Base-by-base conservation (phyloP, 2,888 invertebrate genomes). In the Noctua comes region DNA sequence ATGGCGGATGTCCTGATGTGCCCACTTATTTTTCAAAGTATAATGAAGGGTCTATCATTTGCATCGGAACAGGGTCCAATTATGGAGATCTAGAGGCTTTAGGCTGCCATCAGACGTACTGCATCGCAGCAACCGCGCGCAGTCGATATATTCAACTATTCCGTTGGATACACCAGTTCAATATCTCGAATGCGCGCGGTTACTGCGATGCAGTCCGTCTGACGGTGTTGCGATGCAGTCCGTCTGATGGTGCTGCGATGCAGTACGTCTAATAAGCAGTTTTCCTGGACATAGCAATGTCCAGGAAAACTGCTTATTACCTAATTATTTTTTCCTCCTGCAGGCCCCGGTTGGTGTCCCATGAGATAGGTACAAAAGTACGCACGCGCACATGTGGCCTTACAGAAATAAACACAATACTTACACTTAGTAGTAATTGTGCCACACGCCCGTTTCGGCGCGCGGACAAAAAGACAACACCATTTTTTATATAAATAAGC, bases 381-480 rank as follows among this genome's bases (percentile, higher is more conserved):
- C 87, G 91, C 93, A 92, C 93, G 93, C 92, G 95, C 96, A 96
- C 94, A 95, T 96, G 96, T 95, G 92, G 85, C 88, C 88, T 88
- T 88, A 93, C 96, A 95, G 94, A 96, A 96, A 96, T 96, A 96
- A 95, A 96, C 95, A 95, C 92, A 94, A 95, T 95, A 95, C 88
- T 87, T 84, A 86, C 94, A 93, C 94, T 91, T 93, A 91, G 91
- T 86, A 92, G 93, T 95, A 96, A 96, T 96, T 96, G 96, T 96
- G 95, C 96, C 96, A 94, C 95, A 94, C 95, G 94, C 94, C 92
- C 88, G 90, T 89, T 90, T 88, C 87, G 86, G 91, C 93, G 91
- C 86, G 91, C 94, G 93, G 76, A 89, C 87, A 88, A 89, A 87
- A 87, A 95, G 92, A 93, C 93, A 94, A 93, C 88, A 88, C 89